Conservation (phyloP, 2,113 vertebrate genomes). For the Atherinomorus stipes region DNA sequence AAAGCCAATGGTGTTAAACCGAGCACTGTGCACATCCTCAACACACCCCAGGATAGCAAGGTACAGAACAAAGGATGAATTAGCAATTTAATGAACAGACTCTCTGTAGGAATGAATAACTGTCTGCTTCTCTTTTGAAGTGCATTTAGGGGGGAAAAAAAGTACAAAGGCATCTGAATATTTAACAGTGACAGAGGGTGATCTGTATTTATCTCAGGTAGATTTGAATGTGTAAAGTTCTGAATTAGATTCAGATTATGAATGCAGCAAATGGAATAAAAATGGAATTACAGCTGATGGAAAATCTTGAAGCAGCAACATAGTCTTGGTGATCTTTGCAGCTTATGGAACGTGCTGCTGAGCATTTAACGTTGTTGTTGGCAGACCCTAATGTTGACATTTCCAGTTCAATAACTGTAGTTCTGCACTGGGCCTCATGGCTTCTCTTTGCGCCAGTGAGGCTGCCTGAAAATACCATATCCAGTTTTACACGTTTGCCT, state of each 20-base stretch:
- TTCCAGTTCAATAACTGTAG: constrained; percentile 55
- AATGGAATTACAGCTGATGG: background rate
- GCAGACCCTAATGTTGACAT: constrained; percentile 63
- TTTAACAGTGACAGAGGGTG: background rate
- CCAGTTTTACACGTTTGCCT: constrained; percentile 59
- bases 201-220: background rate
- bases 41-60: constrained; percentile 95
- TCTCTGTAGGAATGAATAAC: constrained; percentile 11
- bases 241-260: background rate
- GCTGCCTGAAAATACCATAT: constrained; percentile 55
- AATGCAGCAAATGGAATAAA: background rate
- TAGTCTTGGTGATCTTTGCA: constrained; percentile 11
- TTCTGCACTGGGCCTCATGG: constrained; percentile 40
- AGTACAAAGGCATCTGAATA: background rate
- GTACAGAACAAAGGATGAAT: constrained; percentile 75
- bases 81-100: constrained; percentile 19
- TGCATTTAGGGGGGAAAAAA: background rate
- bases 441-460: constrained; percentile 41
- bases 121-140: constrained; percentile 22
- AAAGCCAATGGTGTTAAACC: constrained; percentile 96
- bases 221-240: background rate
- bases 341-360: constrained; percentile 25
- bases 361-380: constrained; percentile 54
- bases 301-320: constrained; percentile 1
- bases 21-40: constrained; percentile 94